Conservation (phyloP, 2,113 vertebrate genomes). For the Sapayoa aenigma region DNA sequence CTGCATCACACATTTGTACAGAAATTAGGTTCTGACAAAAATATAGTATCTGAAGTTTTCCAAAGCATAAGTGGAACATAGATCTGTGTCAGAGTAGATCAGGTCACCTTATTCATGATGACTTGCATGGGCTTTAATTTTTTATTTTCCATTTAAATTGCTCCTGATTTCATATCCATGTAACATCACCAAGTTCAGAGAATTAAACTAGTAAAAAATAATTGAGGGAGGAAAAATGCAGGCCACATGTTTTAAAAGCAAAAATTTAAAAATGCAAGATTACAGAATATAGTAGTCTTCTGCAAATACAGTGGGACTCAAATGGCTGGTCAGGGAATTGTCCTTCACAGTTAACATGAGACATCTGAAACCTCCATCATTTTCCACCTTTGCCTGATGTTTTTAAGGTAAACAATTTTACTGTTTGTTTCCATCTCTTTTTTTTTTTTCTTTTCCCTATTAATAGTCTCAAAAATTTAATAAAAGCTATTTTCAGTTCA, state of each 20-base stretch:
- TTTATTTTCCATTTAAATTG: slow-evolving; percentile 19
- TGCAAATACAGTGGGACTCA: neutral
- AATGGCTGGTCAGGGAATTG: neutral
- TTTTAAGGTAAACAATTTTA: neutral
- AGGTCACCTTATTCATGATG: slow-evolving; percentile 50
- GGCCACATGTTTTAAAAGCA: neutral
- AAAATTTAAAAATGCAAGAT: neutral
- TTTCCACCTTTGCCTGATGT: neutral
- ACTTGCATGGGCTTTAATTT: slow-evolving; percentile 9
- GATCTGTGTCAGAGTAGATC: slow-evolving; percentile 63
- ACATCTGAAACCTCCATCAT: neutral
- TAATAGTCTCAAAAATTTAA: neutral
- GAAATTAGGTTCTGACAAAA: slow-evolving; percentile 53
- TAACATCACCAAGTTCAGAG: neutral
- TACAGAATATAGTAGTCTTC: neutral
- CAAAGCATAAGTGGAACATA: slow-evolving; percentile 44
- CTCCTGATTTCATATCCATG: neutral
- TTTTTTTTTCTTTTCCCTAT: neutral
- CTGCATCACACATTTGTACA: neutral
- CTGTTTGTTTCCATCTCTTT: neutral
- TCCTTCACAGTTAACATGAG: neutral
- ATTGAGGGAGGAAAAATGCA: neutral
- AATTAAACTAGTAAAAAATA: neutral
- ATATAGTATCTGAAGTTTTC: slow-evolving; percentile 39
- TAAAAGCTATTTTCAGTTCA: neutral